A percentile compares a stretch with the other conserved stretches of the same genome.
Conservation (phyloP, 2,888 invertebrate species). For the Allophyes oxyacanthae region DNA sequence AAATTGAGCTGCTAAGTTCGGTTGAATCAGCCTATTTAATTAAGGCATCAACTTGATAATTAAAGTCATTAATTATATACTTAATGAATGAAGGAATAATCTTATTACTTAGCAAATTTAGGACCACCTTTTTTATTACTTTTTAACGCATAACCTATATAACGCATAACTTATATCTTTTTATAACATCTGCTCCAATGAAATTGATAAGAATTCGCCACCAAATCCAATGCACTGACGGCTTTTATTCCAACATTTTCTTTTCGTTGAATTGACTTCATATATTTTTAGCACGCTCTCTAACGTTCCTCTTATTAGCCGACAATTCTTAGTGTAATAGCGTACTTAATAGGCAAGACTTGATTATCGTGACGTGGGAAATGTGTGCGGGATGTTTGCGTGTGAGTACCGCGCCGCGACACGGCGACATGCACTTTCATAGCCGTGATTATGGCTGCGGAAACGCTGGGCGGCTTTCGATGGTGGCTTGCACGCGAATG, state of each 20-base stretch:
- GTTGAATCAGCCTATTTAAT: too few relatives aligned
- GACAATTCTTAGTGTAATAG: slow-evolving; percentile 61
- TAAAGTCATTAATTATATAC: too few relatives aligned
- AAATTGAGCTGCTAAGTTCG: too few relatives aligned
- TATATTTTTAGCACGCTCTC: slow-evolving; percentile 54
- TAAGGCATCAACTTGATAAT: too few relatives aligned
- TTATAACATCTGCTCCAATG: slow-evolving; percentile 15
- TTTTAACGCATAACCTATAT: slow-evolving; percentile 36
- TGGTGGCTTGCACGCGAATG: slow-evolving; percentile 67
- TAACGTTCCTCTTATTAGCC: slow-evolving; percentile 54
- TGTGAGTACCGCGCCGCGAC: slow-evolving; percentile 44
- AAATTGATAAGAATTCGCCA: slow-evolving; percentile 3
- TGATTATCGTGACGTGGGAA: slow-evolving; percentile 60
- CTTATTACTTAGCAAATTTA: slow-evolving; percentile 21
- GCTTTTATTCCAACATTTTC: slow-evolving; percentile 49
- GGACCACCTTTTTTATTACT: slow-evolving; percentile 23
- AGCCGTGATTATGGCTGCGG: slow-evolving; percentile 65
- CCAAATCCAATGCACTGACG: too few relatives aligned
- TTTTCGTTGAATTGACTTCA: slow-evolving; percentile 27
- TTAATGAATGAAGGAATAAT: background rate
- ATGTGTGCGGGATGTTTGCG: slow-evolving; percentile 62
- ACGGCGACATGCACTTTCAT: slow-evolving; percentile 62
- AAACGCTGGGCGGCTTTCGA: slow-evolving; percentile 64
- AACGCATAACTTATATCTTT: slow-evolving; percentile 14
- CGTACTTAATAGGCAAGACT: slow-evolving; percentile 66